A percentile compares a stretch with the other conserved stretches of the same genome.
phyloP scores from a whole-genome alignment of 2,113 vertebrate genomes.

The Cyanistes caeruleus region DNA sequence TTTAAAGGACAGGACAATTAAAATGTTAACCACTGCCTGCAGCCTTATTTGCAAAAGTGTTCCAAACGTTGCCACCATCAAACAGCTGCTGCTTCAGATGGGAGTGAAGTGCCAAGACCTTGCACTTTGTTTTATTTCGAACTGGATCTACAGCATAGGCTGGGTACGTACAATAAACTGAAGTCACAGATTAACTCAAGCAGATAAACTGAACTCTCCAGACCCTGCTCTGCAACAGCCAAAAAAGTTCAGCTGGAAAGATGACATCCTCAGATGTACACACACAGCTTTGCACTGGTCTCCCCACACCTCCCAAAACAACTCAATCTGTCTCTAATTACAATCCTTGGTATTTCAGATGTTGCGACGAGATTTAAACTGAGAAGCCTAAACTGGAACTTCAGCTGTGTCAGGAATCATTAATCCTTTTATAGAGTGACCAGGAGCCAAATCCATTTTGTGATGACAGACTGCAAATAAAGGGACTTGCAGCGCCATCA shows the following conservation, averaged over 20 bases:
- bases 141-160: background rate
- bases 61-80: background rate
- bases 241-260: background rate
- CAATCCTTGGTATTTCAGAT: background rate
- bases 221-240: background rate
- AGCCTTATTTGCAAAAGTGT: background rate
- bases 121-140: background rate
- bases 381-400: background rate
- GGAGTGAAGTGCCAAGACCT: background rate
- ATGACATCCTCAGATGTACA: background rate
- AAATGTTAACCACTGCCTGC: background rate
- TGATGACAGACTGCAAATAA: background rate
- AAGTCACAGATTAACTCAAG: background rate
- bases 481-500: background rate
- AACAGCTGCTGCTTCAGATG: background rate
- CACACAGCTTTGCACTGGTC: background rate
- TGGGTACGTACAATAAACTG: background rate
- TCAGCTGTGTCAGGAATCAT: background rate
- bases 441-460: background rate
- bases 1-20: constrained; percentile 4
- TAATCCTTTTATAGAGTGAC: background rate
- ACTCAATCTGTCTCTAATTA: background rate
- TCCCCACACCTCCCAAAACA: background rate
- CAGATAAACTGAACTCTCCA: background rate
- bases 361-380: background rate